phyloP scores from a whole-genome alignment of 2,113 vertebrate genomes.

The Hipposideros armiger region DNA sequence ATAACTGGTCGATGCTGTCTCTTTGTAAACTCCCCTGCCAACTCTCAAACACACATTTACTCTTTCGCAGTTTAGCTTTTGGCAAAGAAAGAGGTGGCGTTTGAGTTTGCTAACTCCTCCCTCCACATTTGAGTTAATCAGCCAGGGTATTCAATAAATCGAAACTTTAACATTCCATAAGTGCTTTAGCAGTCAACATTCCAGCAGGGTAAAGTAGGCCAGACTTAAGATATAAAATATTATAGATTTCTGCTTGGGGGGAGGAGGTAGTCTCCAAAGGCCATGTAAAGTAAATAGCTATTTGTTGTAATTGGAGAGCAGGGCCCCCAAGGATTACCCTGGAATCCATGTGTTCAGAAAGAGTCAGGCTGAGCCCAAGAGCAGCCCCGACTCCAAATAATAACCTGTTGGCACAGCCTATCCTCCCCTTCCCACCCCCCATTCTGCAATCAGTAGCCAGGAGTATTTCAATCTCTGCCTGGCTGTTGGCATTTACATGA shows the following conservation, averaged over 20 bases:
- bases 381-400: slow-evolving; percentile 84
- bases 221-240: slow-evolving; percentile 91
- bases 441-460: slow-evolving; percentile 84
- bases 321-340: slow-evolving; percentile 87
- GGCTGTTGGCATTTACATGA: slow-evolving; percentile 79
- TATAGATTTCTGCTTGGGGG: slow-evolving; percentile 87
- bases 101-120: slow-evolving; percentile 73
- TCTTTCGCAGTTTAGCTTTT: slow-evolving; percentile 72
- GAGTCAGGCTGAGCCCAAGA: slow-evolving; percentile 83
- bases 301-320: slow-evolving; percentile 90
- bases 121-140: slow-evolving; percentile 81
- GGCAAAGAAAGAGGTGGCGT: slow-evolving; percentile 70
- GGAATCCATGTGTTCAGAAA: slow-evolving; percentile 87
- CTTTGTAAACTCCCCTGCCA: slow-evolving; percentile 62
- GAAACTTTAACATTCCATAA: slow-evolving; percentile 87
- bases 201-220: slow-evolving; percentile 88
- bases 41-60: slow-evolving; percentile 68
- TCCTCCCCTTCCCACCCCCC: slow-evolving; percentile 38
- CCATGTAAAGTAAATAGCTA: slow-evolving; percentile 90
- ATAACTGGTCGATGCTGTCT: slow-evolving; percentile 70
- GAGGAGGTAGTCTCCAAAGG: slow-evolving; percentile 87
- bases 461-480: slow-evolving; percentile 83
- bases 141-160: slow-evolving; percentile 85
- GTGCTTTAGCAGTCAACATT: slow-evolving; percentile 89
- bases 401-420: slow-evolving; percentile 85